Evolutionary conservation across 2,888 invertebrate genomes (phyloP), one percentile per base, ranked within the genome.

Genomic region (Drosophila affinis): DNA sequence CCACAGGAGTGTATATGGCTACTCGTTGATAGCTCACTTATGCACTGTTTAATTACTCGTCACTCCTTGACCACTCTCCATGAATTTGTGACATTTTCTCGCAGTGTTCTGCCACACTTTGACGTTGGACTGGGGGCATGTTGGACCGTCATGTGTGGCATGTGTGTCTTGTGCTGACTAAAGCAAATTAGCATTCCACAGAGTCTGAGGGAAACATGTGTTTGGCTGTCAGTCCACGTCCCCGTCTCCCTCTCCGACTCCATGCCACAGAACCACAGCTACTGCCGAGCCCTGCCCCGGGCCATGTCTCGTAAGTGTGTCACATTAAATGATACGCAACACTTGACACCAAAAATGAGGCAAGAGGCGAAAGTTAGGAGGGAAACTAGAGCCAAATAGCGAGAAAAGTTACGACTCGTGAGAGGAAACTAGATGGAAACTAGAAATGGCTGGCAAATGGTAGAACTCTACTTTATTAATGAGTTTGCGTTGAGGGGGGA

Each of bases 261-360:
- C 27, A 1, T 27, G 27, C 27, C 27, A n/a, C n/a, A 21, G 21
- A 21, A 21, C 21, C 62, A 24, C 24, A 24, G 24, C 24, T 24
- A 24, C 24, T 5, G 5, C 5, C 4, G n/a, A n/a, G 4, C 24
- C 24, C 5, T 24, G 2, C 24, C 24, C 24, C 3, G 24, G 5
- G 3, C 39, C n/a, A 39, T n/a, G n/a, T n/a, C 6, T 39, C 39
- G 57, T 74, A 63, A 74, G 81, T 83, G 74, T 81, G 88, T 81
- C 88, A 78, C 81, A 86, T 86, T 86, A 86, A 83, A 87, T 83
- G 84, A 88, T 84, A 79, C 79, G 81, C 84, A 86, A 84, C 84
- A 88, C 84, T 86, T 88, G 87, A 84, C 85, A 87, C 87, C 79
- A 70, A 86, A 39, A 83, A 86, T 76, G 75, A 62, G 72, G 69